Percentiles rank a stretch among this genome's conserved stretches.
These are phyloP conservation scores for Parnassius glacialis DNA, from an alignment of 2,888 invertebrate genomes.

Conservation along the genomic window DNA sequence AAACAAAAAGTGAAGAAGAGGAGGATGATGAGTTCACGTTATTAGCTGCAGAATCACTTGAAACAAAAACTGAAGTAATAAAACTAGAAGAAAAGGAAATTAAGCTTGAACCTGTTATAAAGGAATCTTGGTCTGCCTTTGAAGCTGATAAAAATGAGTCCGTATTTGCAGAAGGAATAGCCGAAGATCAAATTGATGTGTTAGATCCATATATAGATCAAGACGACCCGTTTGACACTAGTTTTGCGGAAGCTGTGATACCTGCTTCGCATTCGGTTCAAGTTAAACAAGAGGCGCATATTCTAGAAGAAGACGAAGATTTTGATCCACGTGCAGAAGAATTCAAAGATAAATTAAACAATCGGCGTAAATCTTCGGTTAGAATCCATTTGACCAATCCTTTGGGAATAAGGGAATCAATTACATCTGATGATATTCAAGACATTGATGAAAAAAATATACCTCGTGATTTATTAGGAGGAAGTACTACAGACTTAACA, in stretches of 20 bases:
- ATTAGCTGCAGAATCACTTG: conserved; percentile 88
- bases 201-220: conserved; percentile 77
- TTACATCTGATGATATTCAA: conserved; percentile 75
- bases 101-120: conserved; percentile 64
- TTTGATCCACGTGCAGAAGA: conserved; percentile 86
- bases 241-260: conserved; percentile 88
- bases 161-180: conserved; percentile 70
- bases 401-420: conserved; percentile 80
- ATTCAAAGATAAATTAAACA: conserved; percentile 58
- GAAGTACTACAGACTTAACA: conserved; percentile 88
- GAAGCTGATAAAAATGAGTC: conserved; percentile 75
- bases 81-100: conserved; percentile 68
- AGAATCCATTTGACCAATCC: conserved; percentile 85
- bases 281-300: conserved; percentile 62
- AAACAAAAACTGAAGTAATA: conserved; percentile 75
- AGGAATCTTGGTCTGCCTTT: conserved; percentile 85
- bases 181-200: conserved; percentile 71
- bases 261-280: conserved; percentile 69
- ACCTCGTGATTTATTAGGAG: conserved; percentile 86
- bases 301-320: conserved; percentile 76
- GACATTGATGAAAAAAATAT: conserved; percentile 63
- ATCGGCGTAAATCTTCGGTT: conserved; percentile 73
- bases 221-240: conserved; percentile 92
- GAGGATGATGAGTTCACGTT: conserved; percentile 89
- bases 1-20: conserved; percentile 70